Percentiles rank a stretch among this genome's conserved stretches.
Evolutionary conservation across 2,113 vertebrate genomes (phyloP).

Genomic region (Epinephelus moara): DNA sequence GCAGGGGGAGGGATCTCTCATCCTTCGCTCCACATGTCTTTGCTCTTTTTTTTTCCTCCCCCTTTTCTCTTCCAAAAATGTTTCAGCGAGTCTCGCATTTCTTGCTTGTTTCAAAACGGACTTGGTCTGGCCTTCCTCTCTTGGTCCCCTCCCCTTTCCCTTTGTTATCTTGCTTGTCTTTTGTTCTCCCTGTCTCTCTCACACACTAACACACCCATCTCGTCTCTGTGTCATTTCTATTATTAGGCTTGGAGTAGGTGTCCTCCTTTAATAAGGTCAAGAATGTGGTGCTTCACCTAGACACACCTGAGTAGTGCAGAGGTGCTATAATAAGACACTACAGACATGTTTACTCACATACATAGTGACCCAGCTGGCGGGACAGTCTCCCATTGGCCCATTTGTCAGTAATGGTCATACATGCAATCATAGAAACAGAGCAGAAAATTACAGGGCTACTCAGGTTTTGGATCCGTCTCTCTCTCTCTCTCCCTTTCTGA

Average conservation of each 20-base stretch:
- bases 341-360: conserved; percentile 7
- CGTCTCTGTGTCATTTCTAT: conserved; percentile 31
- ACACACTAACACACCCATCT: background rate
- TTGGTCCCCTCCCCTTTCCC: conserved; percentile 37
- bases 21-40: conserved; percentile 41
- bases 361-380: conserved; percentile 16
- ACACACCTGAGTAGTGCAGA: conserved; percentile 30
- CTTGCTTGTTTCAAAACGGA: conserved; percentile 43
- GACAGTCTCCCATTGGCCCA: conserved; percentile 26
- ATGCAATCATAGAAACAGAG: conserved; percentile 45
- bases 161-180: conserved; percentile 40
- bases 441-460: conserved; percentile 64
- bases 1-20: conserved; percentile 62
- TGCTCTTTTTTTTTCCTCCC: conserved; percentile 3
- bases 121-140: conserved; percentile 37
- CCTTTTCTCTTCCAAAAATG: conserved; percentile 32
- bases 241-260: background rate
- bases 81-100: conserved; percentile 55
- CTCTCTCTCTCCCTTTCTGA: conserved; percentile 55
- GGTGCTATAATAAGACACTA: background rate
- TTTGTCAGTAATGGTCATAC: conserved; percentile 34
- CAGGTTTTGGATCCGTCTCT: conserved; percentile 49
- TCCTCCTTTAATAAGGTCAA: conserved; percentile 23
- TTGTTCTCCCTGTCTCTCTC: conserved; percentile 42
- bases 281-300: conserved; percentile 27